Conservation (phyloP, 2,113 vertebrate genomes). For the Marmota monax region DNA sequence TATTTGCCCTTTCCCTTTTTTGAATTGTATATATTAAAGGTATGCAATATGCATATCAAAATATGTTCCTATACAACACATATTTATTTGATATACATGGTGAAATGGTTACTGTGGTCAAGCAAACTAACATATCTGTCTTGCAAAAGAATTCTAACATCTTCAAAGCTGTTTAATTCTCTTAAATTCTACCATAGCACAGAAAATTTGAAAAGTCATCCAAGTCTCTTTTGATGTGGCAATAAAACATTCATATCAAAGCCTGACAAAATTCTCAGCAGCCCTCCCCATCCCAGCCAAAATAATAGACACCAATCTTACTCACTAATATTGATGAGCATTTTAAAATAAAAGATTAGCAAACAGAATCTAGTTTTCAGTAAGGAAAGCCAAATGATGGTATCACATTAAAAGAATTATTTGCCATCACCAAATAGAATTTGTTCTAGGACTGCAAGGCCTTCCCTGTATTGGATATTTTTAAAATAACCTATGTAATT, state of each 20-base stretch:
- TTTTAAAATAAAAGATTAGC: neutral
- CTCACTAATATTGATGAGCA: conserved; percentile 17
- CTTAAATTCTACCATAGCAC: neutral
- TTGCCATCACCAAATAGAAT: neutral
- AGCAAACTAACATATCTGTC: neutral
- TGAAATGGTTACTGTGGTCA: neutral
- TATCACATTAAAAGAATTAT: neutral
- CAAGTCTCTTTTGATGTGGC: neutral
- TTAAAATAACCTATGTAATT: neutral
- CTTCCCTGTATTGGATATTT: neutral
- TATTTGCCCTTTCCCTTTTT: neutral
- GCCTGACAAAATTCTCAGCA: neutral
- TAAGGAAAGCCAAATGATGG: neutral
- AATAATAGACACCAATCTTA: neutral
- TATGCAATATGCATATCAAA: neutral
- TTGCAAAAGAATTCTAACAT: neutral
- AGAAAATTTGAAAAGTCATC: conserved; percentile 1
- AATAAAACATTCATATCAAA: conserved; percentile 2
- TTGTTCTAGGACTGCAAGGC: neutral
- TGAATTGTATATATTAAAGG: neutral
- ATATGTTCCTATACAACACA: neutral
- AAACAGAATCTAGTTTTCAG: neutral
- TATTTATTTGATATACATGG: neutral
- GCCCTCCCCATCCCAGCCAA: neutral
- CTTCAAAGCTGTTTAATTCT: neutral